Conservation (phyloP, 2,888 invertebrate genomes). For the Acanthacorydalis orientalis region DNA sequence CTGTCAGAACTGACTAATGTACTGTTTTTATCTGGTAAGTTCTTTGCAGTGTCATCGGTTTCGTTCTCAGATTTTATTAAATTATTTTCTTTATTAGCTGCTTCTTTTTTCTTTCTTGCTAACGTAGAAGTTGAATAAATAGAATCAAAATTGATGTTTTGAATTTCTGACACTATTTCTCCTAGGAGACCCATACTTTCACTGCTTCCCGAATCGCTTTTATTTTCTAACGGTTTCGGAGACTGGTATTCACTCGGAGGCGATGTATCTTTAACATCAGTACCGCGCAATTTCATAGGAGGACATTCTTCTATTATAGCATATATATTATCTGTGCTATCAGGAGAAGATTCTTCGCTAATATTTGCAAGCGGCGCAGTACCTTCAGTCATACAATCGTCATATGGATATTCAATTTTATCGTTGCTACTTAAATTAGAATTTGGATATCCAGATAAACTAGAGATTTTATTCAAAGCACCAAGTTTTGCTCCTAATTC, state of each 20-base stretch:
- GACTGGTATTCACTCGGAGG: conserved; percentile 27
- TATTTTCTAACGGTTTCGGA: conserved; percentile 25
- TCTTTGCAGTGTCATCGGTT: conserved; percentile 13
- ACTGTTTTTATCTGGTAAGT: conserved; percentile 12
- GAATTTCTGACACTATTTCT: conserved; percentile 78
- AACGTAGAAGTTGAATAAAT: conserved; percentile 69
- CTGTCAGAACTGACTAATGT: conserved; percentile 13
- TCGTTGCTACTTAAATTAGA: conserved; percentile 21
- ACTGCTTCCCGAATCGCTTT: conserved; percentile 32
- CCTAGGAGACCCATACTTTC: conserved; percentile 65
- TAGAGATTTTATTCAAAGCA: conserved; percentile 24
- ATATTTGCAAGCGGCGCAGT: conserved; percentile 42
- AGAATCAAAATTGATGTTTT: conserved; percentile 70
- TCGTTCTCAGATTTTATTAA: conserved; percentile 9
- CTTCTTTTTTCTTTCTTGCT: conserved; percentile 39
- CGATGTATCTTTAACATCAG: conserved; percentile 21
- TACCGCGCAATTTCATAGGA: conserved; percentile 24
- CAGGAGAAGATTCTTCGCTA: conserved; percentile 37
- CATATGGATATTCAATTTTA: conserved; percentile 41
- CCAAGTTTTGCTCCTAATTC: conserved; percentile 9
- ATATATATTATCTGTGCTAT: conserved; percentile 59
- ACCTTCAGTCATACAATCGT: conserved; percentile 59
- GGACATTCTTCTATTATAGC: conserved; percentile 73
- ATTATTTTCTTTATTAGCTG: conserved; percentile 8
- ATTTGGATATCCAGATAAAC: conserved; percentile 39